Percentiles rank a stretch among this genome's conserved stretches.
These are phyloP conservation scores for Chironomus tentans DNA, from an alignment of 2,888 invertebrate genomes.

Conservation along the genomic window DNA sequence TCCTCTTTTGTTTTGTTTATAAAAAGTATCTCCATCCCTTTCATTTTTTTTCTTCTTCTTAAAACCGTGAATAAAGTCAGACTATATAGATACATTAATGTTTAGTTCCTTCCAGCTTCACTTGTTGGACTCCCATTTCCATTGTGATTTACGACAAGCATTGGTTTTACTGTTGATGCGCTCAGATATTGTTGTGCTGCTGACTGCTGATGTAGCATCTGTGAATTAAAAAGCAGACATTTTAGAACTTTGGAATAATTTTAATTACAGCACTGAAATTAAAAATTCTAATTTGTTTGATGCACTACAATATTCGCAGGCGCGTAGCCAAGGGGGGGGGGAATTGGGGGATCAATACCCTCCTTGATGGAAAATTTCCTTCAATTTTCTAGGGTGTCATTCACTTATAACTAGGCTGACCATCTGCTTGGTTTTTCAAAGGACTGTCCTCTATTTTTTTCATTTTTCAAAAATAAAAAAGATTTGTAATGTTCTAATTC, in stretches of 20 bases:
- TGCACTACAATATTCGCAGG: too few relatives aligned
- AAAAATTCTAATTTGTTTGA: too few relatives aligned
- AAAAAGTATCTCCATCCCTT: not conserved
- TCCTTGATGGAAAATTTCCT: too few relatives aligned
- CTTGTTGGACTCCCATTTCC: slow-evolving; percentile 16
- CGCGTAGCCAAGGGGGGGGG: too few relatives aligned
- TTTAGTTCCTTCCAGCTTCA: not conserved
- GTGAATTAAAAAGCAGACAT: not conserved
- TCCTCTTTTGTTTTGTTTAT: not conserved
- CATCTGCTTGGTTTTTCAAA: too few relatives aligned
- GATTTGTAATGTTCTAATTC: too few relatives aligned
- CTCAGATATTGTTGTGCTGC: slow-evolving; percentile 33
- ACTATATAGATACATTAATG: not conserved
- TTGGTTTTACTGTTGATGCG: slow-evolving; percentile 31
- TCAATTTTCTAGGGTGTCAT: too few relatives aligned
- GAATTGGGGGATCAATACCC: too few relatives aligned
- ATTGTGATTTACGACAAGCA: slow-evolving; percentile 32
- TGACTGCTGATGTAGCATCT: slow-evolving; percentile 6
- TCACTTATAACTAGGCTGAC: too few relatives aligned
- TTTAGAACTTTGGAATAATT: not conserved
- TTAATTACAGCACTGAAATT: too few relatives aligned
- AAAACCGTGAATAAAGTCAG: not conserved
- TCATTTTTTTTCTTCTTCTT: not conserved
- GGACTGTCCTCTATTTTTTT: too few relatives aligned
- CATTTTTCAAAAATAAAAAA: too few relatives aligned